These are phyloP conservation scores for Sminthurinus aureus DNA, from an alignment of 2,888 invertebrate genomes.

Conservation along the genomic window DNA sequence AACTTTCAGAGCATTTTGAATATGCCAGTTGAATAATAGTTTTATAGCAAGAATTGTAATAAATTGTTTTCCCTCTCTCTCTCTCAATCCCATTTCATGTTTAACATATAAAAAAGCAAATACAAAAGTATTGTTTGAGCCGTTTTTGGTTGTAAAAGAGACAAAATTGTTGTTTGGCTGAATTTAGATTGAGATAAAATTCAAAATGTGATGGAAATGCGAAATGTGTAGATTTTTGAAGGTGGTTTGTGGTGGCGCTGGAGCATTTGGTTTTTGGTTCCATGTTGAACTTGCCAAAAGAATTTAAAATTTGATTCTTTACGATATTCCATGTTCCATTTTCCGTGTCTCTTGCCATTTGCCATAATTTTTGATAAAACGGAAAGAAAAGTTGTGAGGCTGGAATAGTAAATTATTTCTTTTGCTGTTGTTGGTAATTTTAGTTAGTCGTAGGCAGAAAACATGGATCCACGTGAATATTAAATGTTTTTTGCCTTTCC, in stretches of 20 bases:
- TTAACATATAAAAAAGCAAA: neutral
- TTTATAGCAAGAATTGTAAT: neutral
- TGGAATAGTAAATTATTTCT: constrained; percentile 27
- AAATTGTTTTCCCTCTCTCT: neutral
- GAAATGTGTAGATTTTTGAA: neutral
- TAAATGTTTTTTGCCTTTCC: constrained; percentile 28
- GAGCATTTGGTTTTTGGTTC: neutral
- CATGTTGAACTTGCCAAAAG: neutral
- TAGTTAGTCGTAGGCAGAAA: neutral
- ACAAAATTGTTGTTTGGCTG: neutral
- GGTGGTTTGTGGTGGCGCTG: neutral
- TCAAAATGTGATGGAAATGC: neutral
- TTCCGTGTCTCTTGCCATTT: neutral
- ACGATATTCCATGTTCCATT: neutral
- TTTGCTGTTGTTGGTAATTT: neutral
- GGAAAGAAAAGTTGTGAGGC: no score
- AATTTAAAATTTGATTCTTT: neutral
- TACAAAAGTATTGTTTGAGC: neutral
- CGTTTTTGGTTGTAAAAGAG: neutral
- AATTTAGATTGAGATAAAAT: neutral
- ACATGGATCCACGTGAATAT: constrained; percentile 21
- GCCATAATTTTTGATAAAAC: constrained; percentile 17
- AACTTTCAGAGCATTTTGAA: neutral
- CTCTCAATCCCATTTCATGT: neutral
- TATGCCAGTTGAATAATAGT: neutral